These are phyloP conservation scores for Hirtodrosophila trivittata DNA, from an alignment of 2,888 invertebrate species.

Conservation along the genomic window DNA sequence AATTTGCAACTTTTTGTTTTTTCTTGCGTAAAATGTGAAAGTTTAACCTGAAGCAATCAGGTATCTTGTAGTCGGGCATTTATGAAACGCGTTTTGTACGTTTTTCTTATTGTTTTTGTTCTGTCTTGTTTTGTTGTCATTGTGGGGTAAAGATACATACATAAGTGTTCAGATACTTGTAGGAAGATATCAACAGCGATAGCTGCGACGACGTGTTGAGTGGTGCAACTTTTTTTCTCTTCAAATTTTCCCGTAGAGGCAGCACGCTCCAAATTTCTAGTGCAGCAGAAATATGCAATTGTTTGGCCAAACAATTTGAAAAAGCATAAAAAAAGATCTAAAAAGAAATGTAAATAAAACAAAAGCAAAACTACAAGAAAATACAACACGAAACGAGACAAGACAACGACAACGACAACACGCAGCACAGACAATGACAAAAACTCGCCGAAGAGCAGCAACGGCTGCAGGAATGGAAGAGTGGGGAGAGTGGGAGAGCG, in stretches of 20 bases:
- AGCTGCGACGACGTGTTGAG: conserved; percentile 39
- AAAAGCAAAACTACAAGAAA: conserved; percentile 6
- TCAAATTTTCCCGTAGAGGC: conserved; percentile 23
- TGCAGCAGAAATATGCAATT: conserved; percentile 62
- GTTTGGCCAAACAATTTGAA: conserved; percentile 63
- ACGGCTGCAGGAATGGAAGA: not conserved
- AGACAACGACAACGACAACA: conserved; percentile 17
- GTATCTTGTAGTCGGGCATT: too few species aligned
- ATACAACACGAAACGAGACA: conserved; percentile 8
- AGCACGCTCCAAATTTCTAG: conserved; percentile 54
- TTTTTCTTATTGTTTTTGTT: too few species aligned
- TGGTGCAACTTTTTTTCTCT: conserved; percentile 42
- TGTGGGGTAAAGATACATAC: not conserved
- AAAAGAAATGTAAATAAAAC: conserved; percentile 29
- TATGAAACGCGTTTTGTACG: too few species aligned
- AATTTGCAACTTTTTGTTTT: too few species aligned
- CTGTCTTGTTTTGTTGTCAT: not conserved
- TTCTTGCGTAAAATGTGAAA: too few species aligned
- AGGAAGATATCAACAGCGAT: conserved; percentile 10
- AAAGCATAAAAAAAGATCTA: conserved; percentile 10
- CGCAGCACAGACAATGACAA: not conserved
- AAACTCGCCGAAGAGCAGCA: not conserved
- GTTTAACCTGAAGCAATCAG: too few species aligned
- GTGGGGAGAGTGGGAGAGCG: not conserved
- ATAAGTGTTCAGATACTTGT: conserved; percentile 5